Percentiles rank a stretch among this genome's conserved stretches.
phyloP scores from a whole-genome alignment of 1,140 invertebrate species.

The Stratiolaelaps scimitus region DNA sequence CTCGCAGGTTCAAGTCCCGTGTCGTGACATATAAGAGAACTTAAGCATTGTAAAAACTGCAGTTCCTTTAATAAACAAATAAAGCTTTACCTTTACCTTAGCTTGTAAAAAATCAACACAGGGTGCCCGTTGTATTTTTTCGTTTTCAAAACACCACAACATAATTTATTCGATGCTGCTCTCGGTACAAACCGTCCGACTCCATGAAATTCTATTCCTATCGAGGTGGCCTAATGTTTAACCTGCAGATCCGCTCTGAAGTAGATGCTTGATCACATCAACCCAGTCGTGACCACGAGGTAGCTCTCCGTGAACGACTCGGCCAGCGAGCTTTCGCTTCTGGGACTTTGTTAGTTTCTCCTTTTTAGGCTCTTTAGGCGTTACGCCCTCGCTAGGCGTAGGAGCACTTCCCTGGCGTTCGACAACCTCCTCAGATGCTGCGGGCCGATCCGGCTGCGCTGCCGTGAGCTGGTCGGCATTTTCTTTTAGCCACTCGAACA shows the following conservation, averaged over 20 bases:
- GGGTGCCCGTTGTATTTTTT: no score
- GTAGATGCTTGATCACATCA: constrained; percentile 83
- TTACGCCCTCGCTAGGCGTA: constrained; percentile 31
- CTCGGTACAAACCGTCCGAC: no score
- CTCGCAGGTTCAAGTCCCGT: no score
- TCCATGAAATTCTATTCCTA: no score
- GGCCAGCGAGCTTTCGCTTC: constrained; percentile 73
- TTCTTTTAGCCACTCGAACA: constrained; percentile 84
- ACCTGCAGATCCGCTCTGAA: constrained; percentile 53
- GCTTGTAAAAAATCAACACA: no score
- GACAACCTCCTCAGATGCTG: neutral
- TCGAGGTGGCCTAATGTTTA: neutral
- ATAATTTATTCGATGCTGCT: no score
- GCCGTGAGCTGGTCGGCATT: constrained; percentile 55
- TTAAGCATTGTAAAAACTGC: no score
- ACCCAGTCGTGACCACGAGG: constrained; percentile 86
- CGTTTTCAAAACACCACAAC: no score
- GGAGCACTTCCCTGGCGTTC: constrained; percentile 19
- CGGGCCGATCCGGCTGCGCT: constrained; percentile 51
- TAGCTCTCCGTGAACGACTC: constrained; percentile 60
- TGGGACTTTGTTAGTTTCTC: constrained; percentile 69
- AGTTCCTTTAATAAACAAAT: no score
- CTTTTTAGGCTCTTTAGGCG: constrained; percentile 57
- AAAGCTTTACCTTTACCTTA: no score
- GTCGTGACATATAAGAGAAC: no score